Evolutionary conservation across 2,888 invertebrate genomes (phyloP), one percentile per base, ranked within the genome.

Genomic region (Sussaba pulchella): DNA sequence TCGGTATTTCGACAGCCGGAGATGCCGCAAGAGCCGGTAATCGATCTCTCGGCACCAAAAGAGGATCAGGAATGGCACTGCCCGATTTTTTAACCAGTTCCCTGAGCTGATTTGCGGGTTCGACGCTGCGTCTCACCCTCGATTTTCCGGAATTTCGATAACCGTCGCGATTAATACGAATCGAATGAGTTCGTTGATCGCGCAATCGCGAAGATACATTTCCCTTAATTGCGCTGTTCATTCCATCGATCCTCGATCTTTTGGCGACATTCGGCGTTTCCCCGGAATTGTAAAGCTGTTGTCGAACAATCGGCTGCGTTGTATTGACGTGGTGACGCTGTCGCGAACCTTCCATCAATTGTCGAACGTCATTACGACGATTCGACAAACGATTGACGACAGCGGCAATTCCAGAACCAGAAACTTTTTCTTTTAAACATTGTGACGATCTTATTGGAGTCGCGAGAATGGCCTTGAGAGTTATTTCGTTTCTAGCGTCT

Each of bases 21-120:
- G 95, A 94, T 0, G 95, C 94, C 24, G 97, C 93, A 43, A 97
- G 94, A 19, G 94, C 94, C 67, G 95, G 95, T 61, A 97, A 92
- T 86, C 95, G 94, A 87, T 96, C 95, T 92, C 96, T 96, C 66
- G 97, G 97, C 81, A 97, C 95, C 79, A 97, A 92, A 87, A 97
- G 93, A 9, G 97, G 97, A 93, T 97, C 97, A 50, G 97, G 97
- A 88, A 97, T 94, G 89, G 95, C 94, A 88, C 96, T 94, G 83
- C 95, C 94, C 6, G 95, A 93, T 86, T 95, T 95, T 61, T 93
- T 93, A 80, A 96, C 93, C 24, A 97, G 93, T 88, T 95, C 94
- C 84, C 95, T 95, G 8, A 97, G 92, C 88, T 97, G 97, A 77
- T 95, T 95, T 5, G 96, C 89, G 0, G 97, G 95, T 73, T 92